Evolutionary conservation across 2,797 vertebrate genomes (phyloP).

Genomic region (Falco naumanni): DNA sequence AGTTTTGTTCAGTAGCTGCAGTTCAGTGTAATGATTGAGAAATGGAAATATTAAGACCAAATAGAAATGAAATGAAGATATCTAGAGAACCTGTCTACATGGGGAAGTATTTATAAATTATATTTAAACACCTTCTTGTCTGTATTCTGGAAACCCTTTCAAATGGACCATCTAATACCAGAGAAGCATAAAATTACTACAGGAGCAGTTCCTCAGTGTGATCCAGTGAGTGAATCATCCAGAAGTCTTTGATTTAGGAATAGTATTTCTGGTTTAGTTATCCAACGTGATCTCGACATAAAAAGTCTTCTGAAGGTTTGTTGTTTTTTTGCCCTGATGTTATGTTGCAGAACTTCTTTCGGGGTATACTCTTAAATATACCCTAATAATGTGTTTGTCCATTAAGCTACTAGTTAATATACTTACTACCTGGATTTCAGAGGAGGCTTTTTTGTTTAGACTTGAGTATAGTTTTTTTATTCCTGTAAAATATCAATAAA

Average conservation of each 20-base stretch:
- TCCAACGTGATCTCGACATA: background rate
- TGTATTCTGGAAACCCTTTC: constrained; percentile 10
- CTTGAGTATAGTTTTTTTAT: background rate
- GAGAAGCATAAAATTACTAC: constrained; percentile 1
- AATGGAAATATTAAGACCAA: background rate
- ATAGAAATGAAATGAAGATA: background rate
- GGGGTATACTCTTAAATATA: background rate
- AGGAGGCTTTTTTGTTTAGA: background rate
- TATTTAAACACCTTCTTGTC: background rate
- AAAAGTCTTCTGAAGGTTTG: background rate
- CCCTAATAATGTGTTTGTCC: background rate
- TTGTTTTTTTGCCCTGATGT: background rate
- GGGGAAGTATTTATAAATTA: background rate
- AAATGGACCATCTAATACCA: background rate
- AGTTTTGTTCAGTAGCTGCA: background rate
- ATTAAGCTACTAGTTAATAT: background rate
- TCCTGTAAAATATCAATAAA: background rate
- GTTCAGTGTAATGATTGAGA: background rate
- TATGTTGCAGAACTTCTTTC: background rate
- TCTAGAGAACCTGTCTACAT: background rate
- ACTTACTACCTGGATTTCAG: background rate
- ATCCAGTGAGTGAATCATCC: constrained; percentile 23
- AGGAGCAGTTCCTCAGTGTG: background rate
- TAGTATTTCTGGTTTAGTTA: background rate
- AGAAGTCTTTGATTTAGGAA: constrained; percentile 11